phyloP scores from a whole-genome alignment of 1,140 invertebrate species.

The Ooceraea biroi region DNA sequence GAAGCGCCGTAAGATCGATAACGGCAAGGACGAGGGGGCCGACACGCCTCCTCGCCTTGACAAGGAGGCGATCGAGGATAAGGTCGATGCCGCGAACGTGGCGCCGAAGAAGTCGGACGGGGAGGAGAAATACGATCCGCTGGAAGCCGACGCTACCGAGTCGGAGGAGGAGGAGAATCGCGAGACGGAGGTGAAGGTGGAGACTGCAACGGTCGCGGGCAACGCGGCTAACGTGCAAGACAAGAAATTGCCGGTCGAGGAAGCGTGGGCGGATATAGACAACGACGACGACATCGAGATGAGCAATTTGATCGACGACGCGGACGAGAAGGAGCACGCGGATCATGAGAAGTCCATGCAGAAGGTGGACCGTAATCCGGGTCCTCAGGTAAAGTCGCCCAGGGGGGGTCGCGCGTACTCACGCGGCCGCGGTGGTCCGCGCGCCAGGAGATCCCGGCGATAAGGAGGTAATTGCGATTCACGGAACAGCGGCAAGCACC shows the following conservation, averaged over 20 bases:
- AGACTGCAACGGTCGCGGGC: constrained; percentile 47
- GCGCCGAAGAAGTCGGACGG: constrained; percentile 71
- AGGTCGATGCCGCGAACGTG: constrained; percentile 52
- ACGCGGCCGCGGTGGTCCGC: constrained; percentile 79
- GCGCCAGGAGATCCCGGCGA: constrained; percentile 83
- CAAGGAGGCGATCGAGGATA: constrained; percentile 68
- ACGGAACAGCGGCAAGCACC: not conserved
- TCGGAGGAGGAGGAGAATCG: constrained; percentile 75
- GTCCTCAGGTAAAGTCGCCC: constrained; percentile 57
- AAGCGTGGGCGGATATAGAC: constrained; percentile 79
- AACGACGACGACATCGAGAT: constrained; percentile 80
- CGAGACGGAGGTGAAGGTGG: constrained; percentile 49
- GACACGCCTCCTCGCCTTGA: no score
- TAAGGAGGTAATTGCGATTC: constrained; percentile 71
- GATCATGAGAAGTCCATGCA: constrained; percentile 64
- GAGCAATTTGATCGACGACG: constrained; percentile 80
- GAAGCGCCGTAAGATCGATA: constrained; percentile 77
- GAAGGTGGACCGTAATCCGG: constrained; percentile 67
- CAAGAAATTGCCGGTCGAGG: constrained; percentile 75
- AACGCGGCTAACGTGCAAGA: constrained; percentile 50
- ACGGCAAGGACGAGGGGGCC: constrained; percentile 69
- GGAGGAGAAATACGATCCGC: constrained; percentile 81
- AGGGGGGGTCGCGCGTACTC: constrained; percentile 68
- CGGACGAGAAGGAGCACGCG: constrained; percentile 76
- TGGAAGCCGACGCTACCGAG: constrained; percentile 81